phyloP scores from a whole-genome alignment of 2,888 invertebrate species.

The Heteromyza rotundicornis region DNA sequence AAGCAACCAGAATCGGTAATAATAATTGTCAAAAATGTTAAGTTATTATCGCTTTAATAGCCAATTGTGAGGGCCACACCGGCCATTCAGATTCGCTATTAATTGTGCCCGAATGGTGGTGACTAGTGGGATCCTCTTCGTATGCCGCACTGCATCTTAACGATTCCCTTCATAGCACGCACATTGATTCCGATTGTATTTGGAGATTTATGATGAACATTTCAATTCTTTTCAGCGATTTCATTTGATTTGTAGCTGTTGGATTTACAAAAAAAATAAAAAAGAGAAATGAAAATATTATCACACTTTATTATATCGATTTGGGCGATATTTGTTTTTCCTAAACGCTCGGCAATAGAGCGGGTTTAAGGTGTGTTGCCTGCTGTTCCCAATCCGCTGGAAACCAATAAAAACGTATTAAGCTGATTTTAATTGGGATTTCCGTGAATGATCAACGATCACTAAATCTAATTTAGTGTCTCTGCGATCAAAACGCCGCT shows the following conservation, averaged over 20 bases:
- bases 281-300: too few relatives aligned
- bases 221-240: slow-evolving; percentile 41
- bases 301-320: slow-evolving; percentile 49
- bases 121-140: slow-evolving; percentile 32
- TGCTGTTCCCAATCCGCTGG: slow-evolving; percentile 5
- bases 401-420: slow-evolving; percentile 41
- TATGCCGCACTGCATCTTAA: slow-evolving; percentile 31
- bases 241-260: slow-evolving; percentile 13
- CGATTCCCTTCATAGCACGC: slow-evolving; percentile 30
- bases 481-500: background rate
- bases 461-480: slow-evolving; percentile 57
- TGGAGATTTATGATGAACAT: slow-evolving; percentile 49
- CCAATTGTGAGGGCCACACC: slow-evolving; percentile 15
- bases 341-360: background rate
- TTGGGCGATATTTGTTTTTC: slow-evolving; percentile 4
- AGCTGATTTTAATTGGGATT: slow-evolving; percentile 52
- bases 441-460: slow-evolving; percentile 38
- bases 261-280: slow-evolving; percentile 42
- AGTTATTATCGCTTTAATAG: slow-evolving; percentile 4
- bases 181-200: slow-evolving; percentile 39
- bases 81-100: background rate
- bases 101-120: background rate
- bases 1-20: slow-evolving; percentile 7
- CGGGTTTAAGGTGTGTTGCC: slow-evolving; percentile 9
- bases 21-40: slow-evolving; percentile 12